Evolutionary conservation across 2,888 invertebrate genomes (phyloP).

Genomic region (Lasius platythorax): DNA sequence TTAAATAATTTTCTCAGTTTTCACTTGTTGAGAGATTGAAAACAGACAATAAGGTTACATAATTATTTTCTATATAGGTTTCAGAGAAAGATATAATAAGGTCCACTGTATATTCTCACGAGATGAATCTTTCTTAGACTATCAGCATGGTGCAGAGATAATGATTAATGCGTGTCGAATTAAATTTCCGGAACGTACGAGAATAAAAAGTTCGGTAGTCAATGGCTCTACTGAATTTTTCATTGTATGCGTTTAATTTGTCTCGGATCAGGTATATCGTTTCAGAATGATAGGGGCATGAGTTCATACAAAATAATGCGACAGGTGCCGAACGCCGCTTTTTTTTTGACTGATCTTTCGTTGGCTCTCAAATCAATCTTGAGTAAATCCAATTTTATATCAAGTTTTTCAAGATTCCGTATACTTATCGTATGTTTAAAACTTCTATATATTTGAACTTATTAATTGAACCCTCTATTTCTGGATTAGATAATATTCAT

Average conservation of each 20-base stretch:
- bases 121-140: constrained; percentile 26
- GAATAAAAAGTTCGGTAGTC: constrained; percentile 26
- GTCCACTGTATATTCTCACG: neutral
- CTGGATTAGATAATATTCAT: neutral
- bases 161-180: constrained; percentile 46
- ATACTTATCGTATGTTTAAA: neutral
- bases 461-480: neutral
- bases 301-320: constrained; percentile 47
- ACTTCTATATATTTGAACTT: neutral
- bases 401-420: neutral
- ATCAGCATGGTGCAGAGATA: neutral
- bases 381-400: neutral
- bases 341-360: constrained; percentile 49
- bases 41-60: neutral
- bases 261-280: constrained; percentile 58
- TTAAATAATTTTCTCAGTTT: constrained; percentile 3
- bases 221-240: neutral
- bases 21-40: neutral
- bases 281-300: constrained; percentile 46
- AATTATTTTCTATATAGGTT: neutral
- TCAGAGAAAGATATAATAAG: neutral
- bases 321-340: constrained; percentile 74
- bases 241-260: constrained; percentile 57
- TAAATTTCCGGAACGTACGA: constrained; percentile 38
- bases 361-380: neutral